Percentiles rank a stretch among this genome's conserved stretches.
Evolutionary conservation across 2,113 vertebrate species (phyloP).

Genomic region (Campylorhamphus procurvoides): DNA sequence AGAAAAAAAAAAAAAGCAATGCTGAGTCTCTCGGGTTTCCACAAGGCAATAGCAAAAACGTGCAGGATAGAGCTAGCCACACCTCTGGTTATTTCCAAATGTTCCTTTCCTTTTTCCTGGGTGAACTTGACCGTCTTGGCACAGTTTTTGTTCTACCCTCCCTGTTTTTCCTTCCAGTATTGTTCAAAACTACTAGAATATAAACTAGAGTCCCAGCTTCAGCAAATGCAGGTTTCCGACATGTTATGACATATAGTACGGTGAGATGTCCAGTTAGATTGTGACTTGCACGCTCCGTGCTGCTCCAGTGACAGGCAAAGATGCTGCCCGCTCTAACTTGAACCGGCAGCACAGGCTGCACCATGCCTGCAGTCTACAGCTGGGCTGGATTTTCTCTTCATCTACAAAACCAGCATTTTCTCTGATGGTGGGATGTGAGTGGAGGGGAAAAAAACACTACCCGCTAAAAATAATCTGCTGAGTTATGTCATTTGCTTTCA

Average conservation of each 20-base stretch:
- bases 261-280: not conserved
- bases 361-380: not conserved
- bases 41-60: not conserved
- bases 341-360: slow-evolving; percentile 12
- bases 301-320: not conserved
- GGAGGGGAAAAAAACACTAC: not conserved
- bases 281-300: not conserved
- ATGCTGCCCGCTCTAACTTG: slow-evolving; percentile 9
- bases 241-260: not conserved
- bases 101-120: not conserved
- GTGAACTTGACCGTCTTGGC: not conserved
- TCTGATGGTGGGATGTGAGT: not conserved
- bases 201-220: not conserved
- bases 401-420: not conserved
- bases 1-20: not conserved
- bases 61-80: slow-evolving; percentile 13
- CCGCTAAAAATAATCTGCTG: slow-evolving; percentile 28
- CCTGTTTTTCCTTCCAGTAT: not conserved
- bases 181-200: not conserved
- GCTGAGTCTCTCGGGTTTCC: not conserved
- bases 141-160: not conserved
- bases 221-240: not conserved
- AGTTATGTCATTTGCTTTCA: not conserved
- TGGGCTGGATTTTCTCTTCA: not conserved
- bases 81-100: not conserved